phyloP scores from a whole-genome alignment of 2,888 invertebrate species.

The Drosophila acutilabella region DNA sequence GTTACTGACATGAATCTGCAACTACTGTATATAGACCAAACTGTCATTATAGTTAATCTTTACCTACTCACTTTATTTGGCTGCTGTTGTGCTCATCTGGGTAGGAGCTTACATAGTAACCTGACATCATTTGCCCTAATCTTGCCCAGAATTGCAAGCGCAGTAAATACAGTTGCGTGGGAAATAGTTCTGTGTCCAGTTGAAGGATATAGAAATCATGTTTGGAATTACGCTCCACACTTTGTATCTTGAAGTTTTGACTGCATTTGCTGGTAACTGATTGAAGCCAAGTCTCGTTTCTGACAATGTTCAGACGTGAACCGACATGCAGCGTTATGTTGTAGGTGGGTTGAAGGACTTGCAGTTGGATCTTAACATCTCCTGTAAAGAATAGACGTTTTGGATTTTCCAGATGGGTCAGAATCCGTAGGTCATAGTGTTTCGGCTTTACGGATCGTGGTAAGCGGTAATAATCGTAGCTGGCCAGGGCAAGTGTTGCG shows the following conservation, averaged over 20 bases:
- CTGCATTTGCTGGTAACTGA: constrained; percentile 1
- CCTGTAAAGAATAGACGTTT: constrained; percentile 83
- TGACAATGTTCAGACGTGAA: constrained; percentile 17
- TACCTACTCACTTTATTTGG: constrained; percentile 82
- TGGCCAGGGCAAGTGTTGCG: constrained; percentile 26
- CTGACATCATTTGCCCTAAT: constrained; percentile 88
- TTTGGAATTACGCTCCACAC: constrained; percentile 85
- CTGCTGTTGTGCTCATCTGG: constrained; percentile 85
- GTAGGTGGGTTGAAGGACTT: constrained; percentile 85
- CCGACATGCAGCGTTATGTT: constrained; percentile 88
- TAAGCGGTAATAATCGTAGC: constrained; percentile 78
- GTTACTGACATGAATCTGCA: constrained; percentile 90
- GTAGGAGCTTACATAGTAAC: constrained; percentile 90
- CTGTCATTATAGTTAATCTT: not conserved
- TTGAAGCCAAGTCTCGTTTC: constrained; percentile 10
- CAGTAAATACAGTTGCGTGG: constrained; percentile 86
- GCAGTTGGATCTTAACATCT: constrained; percentile 83
- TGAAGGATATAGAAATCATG: constrained; percentile 88
- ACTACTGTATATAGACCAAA: not conserved
- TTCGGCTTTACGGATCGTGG: constrained; percentile 84
- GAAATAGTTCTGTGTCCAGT: constrained; percentile 85
- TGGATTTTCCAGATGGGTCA: constrained; percentile 84
- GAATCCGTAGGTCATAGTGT: constrained; percentile 84
- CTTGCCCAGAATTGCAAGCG: constrained; percentile 87
- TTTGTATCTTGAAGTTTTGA: constrained; percentile 63